Evolutionary conservation across 2,797 vertebrate species (phyloP), one percentile per base, ranked within the genome.

Genomic region (Helicolenus hilgendorfi): DNA sequence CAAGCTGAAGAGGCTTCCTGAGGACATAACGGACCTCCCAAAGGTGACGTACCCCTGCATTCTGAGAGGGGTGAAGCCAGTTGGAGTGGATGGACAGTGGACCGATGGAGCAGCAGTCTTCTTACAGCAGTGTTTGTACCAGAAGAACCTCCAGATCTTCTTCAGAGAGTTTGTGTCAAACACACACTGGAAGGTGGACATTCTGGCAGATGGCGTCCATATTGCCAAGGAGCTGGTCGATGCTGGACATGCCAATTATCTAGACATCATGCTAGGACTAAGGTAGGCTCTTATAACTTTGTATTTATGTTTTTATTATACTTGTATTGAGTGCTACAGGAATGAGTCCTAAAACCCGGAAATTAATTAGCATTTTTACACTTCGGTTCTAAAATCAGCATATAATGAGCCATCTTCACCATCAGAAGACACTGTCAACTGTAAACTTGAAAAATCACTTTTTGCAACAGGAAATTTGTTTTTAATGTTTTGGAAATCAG

Each of bases 151-250:
- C 49, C 41, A 96, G 87, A 94, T 99, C 87, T 73, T 94, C 90
- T 96, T 98, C 94, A 97, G 96, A 77, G 96, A 97, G 65, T 91
- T 79, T 36, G 81, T 93, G 73, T 93, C 93, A 77, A 94, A 96
- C 70, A 92, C 92, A 55, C 96, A 96, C 73, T 97, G 98, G 92
- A 97, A 97, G 74, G 98, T 98, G 56, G 97, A 98, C 76, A 15
- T 98, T 77, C 24, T 97, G 53, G 83, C 83, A 3, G 94, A 96
- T 27, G 86, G 95, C 1, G 89, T 55, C n/a, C 96, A 83, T 87
- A 79, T 98, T 0, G 96, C 98, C 53, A 94, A 95, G 77, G 75
- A 92, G 74, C 84, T 98, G 88, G 97, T 97, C 38, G 95, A 96
- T 29, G 93, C 96, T 11, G 96, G 95, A 75, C 93, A 97, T 15